A percentile compares a stretch with the other conserved stretches of the same genome.
These are phyloP conservation scores for Protobothrops mucrosquamatus DNA, from an alignment of 2,113 vertebrate species.

Conservation along the genomic window DNA sequence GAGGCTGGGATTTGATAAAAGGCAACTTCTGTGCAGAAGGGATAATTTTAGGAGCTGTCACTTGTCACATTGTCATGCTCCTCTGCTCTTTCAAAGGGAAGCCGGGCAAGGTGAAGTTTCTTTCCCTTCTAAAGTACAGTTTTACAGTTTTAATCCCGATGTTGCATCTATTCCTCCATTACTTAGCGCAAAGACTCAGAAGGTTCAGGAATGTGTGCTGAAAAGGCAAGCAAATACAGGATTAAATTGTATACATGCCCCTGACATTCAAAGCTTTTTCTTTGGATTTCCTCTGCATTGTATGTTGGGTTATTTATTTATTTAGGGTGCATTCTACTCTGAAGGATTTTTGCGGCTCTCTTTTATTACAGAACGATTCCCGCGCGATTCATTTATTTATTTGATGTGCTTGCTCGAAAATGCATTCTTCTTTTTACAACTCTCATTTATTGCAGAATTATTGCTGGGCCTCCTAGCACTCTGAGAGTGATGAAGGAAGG, in stretches of 20 bases:
- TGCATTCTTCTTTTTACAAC: conserved; percentile 60
- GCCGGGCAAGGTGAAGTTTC: not conserved
- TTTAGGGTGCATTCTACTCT: not conserved
- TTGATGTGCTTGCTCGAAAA: conserved; percentile 41
- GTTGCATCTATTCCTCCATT: not conserved
- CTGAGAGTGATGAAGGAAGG: not conserved
- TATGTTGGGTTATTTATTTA: not conserved
- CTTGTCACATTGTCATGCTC: not conserved
- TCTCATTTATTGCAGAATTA: conserved; percentile 55
- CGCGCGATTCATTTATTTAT: conserved; percentile 24
- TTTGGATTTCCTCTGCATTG: not conserved
- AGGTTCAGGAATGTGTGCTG: not conserved
- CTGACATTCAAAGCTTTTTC: not conserved
- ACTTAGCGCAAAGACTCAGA: not conserved
- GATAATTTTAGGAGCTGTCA: conserved; percentile 2
- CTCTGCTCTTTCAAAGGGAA: not conserved
- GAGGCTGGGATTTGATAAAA: not conserved
- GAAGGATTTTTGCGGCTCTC: not conserved
- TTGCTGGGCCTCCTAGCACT: conserved; percentile 28
- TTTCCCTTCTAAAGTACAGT: not conserved
- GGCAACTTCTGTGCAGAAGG: conserved; percentile 6
- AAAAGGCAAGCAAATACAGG: not conserved
- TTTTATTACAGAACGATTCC: not conserved
- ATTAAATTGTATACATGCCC: not conserved
- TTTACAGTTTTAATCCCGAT: not conserved